These are phyloP conservation scores for Chymomyza amoena DNA, from an alignment of 2,888 invertebrate species.

Conservation along the genomic window DNA sequence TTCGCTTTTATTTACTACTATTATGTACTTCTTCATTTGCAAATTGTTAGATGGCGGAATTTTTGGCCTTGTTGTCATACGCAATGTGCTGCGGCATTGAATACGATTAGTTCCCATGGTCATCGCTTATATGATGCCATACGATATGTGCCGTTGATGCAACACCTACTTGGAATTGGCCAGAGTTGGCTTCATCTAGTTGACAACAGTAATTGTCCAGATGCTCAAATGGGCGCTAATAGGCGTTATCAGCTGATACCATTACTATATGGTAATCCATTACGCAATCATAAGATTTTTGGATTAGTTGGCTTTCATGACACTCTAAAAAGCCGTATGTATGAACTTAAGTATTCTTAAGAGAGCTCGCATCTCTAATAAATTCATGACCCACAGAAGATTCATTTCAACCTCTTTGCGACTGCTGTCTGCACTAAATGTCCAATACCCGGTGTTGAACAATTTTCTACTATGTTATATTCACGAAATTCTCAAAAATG, in stretches of 20 bases:
- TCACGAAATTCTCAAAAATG: no score
- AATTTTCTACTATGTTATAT: no score
- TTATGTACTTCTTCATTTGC: background rate
- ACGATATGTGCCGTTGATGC: background rate
- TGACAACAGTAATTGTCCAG: background rate
- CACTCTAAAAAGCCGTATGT: no score
- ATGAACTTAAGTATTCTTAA: no score
- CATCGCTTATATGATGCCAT: background rate
- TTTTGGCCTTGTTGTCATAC: background rate
- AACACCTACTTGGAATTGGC: background rate
- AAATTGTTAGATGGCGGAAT: background rate
- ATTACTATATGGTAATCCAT: no score
- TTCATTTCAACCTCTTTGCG: no score
- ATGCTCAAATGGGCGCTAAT: background rate
- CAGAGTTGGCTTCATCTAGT: background rate
- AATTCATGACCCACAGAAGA: no score
- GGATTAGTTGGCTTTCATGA: no score
- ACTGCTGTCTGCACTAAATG: no score
- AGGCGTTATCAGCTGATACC: background rate
- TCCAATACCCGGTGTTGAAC: no score
- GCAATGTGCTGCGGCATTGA: background rate
- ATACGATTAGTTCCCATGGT: background rate
- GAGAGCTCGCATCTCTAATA: no score
- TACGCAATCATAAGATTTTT: no score
- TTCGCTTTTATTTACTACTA: conserved; percentile 14